phyloP scores from a whole-genome alignment of 1,140 invertebrate species.

The Oscheius sp. region DNA sequence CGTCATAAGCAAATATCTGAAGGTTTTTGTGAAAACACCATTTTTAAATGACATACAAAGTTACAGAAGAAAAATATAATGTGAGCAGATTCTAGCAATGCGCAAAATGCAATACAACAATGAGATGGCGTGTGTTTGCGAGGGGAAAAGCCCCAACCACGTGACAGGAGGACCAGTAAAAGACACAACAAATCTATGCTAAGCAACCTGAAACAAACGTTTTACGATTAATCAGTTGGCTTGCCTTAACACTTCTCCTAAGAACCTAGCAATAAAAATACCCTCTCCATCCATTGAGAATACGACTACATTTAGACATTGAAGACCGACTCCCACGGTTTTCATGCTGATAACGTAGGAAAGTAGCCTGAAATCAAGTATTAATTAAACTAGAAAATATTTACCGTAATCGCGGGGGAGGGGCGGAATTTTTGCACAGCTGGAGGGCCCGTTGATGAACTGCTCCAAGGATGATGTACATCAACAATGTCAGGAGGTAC shows the following conservation, averaged over 20 bases:
- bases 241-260: conserved; percentile 83
- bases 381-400: neutral
- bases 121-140: conserved; percentile 68
- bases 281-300: conserved; percentile 86
- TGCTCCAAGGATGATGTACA: conserved; percentile 80
- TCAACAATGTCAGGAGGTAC: conserved; percentile 81
- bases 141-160: conserved; percentile 94
- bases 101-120: conserved; percentile 78
- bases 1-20: conserved; percentile 45
- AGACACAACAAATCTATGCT: conserved; percentile 67
- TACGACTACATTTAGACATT: conserved; percentile 81
- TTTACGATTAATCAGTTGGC: conserved; percentile 72
- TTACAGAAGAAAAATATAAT: conserved; percentile 91
- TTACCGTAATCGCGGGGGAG: conserved; percentile 65
- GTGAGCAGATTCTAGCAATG: conserved; percentile 86
- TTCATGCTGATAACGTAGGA: conserved; percentile 81
- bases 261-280: conserved; percentile 74
- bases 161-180: conserved; percentile 83
- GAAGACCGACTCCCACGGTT: conserved; percentile 78
- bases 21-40: neutral
- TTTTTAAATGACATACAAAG: conserved; percentile 71
- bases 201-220: conserved; percentile 9
- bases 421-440: conserved; percentile 75
- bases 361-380: conserved; percentile 67
- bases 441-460: conserved; percentile 84